These are phyloP conservation scores for Ceryle rudis DNA, from an alignment of 2,797 vertebrate species.

Conservation along the genomic window DNA sequence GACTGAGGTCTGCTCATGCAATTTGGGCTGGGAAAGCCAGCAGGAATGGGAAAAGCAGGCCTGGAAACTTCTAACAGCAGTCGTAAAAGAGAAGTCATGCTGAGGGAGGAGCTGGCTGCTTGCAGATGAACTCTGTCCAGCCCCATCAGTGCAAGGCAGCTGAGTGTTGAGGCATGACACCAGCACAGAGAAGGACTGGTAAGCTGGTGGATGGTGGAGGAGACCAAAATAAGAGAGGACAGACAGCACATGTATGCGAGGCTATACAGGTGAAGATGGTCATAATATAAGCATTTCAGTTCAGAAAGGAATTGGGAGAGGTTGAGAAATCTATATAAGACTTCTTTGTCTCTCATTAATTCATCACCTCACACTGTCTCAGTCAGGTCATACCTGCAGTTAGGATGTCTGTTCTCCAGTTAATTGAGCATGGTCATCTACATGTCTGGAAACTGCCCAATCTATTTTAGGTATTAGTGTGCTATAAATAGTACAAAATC, in stretches of 20 bases:
- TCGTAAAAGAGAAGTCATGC: background rate
- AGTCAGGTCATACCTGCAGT: background rate
- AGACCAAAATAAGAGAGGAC: background rate
- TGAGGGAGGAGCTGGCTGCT: background rate
- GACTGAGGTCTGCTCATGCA: background rate
- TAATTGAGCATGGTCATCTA: background rate
- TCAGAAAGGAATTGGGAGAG: background rate
- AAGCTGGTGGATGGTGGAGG: background rate
- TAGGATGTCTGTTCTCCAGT: background rate
- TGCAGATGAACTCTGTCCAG: background rate
- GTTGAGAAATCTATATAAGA: background rate
- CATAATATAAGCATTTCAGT: background rate
- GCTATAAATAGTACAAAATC: background rate
- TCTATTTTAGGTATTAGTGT: background rate
- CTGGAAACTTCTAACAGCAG: background rate
- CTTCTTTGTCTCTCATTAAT: background rate
- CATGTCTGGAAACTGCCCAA: background rate
- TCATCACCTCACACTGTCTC: background rate
- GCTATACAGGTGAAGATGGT: background rate
- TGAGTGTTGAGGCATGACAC: background rate
- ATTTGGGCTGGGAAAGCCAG: constrained; percentile 5
- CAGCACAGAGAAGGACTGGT: accelerated
- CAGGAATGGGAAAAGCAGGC: constrained; percentile 23
- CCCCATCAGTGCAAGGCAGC: background rate
- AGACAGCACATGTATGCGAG: background rate